Base-by-base conservation (phyloP, 2,113 vertebrate genomes). In the Phrynocephalus versicolor region DNA sequence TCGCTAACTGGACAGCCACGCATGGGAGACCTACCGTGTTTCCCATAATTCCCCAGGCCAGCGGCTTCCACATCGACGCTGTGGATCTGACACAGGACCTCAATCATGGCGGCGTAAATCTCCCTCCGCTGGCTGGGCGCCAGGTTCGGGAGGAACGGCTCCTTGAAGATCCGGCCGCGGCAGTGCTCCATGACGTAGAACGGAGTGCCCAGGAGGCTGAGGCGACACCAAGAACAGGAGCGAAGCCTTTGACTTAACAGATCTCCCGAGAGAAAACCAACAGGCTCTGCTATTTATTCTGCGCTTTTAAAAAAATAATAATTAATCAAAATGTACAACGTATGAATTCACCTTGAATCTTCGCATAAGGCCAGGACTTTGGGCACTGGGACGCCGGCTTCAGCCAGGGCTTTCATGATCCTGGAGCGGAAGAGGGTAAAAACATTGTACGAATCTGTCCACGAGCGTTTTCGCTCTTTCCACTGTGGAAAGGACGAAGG, bases 141-240 rank as follows among this genome's bases (percentile, higher is more conserved):
- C 89, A 97, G 79, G 0, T 83, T 81, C 2, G 97, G 96, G 13
- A 97, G 93, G 64, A 95, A 92, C 19, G 73, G 82, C 8, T 97
- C 94, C 1, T 87, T 94, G 94, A 96, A 96, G 88, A 97, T 77
- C 9, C 1, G 84, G 16, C 97, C 97, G 1, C 95, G 85, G 82
- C 95, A 81, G 91, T 97, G 95, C 72, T 97, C 96, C 97, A 97
- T 96, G 90, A 98, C 62, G 79, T 88, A 96, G 93, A 98, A 98
- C 0, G 97, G 94, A 0, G 93, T 94, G 79, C 96, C 97, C 0
- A 97, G 85, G 85, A 94, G 58, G 80, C 97, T 97, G 90, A 35
- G 80, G 72, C 77, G 62, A 81, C 55, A 92, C 39, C 5, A 55
- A 64, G n/a, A 83, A 55, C 72, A 81, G 65, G 0, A 0, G 45